These are phyloP conservation scores for Cheilinus undulatus DNA, from an alignment of 2,113 vertebrate species.

Conservation along the genomic window DNA sequence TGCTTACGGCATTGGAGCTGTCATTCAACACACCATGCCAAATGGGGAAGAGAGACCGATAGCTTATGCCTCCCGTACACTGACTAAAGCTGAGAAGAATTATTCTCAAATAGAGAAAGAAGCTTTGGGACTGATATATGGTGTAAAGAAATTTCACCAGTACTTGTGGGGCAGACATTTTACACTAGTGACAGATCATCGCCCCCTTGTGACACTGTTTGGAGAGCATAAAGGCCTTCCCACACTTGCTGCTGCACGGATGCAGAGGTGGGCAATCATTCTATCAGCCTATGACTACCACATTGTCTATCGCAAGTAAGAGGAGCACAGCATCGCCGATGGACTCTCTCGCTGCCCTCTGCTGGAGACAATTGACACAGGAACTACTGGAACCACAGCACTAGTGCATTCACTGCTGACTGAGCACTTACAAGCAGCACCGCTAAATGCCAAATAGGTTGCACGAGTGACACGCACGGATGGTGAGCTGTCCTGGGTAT, in stretches of 20 bases:
- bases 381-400: no score
- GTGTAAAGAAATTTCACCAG: slow-evolving; percentile 25
- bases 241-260: slow-evolving; percentile 8
- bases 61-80: background rate
- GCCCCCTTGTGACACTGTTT: slow-evolving; percentile 1
- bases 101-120: slow-evolving; percentile 32
- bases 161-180: slow-evolving; percentile 19
- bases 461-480: no score
- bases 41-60: background rate
- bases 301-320: slow-evolving; percentile 1
- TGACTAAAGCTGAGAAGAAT: no score
- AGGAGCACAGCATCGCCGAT: no score
- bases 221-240: slow-evolving; percentile 23
- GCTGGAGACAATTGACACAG: no score
- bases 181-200: slow-evolving; percentile 13
- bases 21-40: slow-evolving; percentile 28
- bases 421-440: no score
- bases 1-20: slow-evolving; percentile 20
- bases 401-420: no score
- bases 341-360: no score
- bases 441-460: no score
- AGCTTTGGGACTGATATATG: slow-evolving; percentile 15
- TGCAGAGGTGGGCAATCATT: slow-evolving; percentile 14
- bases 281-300: slow-evolving; percentile 25
- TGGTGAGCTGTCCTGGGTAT: no score